Conservation (phyloP, 2,888 invertebrate genomes). For the Himalopsyche anomala region DNA sequence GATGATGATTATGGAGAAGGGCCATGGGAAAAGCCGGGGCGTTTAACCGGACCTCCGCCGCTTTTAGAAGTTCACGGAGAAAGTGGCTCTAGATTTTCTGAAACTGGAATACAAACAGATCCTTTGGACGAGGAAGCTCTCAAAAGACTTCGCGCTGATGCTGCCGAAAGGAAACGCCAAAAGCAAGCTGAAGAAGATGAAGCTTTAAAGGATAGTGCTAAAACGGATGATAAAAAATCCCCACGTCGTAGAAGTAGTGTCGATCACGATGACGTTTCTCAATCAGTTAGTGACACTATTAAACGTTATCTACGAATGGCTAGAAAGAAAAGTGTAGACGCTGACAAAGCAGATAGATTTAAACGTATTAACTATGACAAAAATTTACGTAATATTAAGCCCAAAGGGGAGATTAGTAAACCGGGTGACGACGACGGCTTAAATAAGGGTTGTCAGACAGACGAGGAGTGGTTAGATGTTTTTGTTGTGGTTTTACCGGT, state of each 20-base stretch:
- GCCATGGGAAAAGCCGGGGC: constrained; percentile 68
- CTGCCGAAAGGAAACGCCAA: constrained; percentile 73
- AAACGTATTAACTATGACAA: constrained; percentile 93
- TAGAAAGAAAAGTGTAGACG: constrained; percentile 89
- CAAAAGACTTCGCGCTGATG: constrained; percentile 68
- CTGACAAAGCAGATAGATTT: constrained; percentile 87
- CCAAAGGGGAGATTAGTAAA: constrained; percentile 85
- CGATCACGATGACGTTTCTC: constrained; percentile 90
- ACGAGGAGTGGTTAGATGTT: constrained; percentile 84
- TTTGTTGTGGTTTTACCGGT: constrained; percentile 72
- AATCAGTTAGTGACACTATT: constrained; percentile 91
- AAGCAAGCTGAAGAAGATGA: constrained; percentile 73
- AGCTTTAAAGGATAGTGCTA: constrained; percentile 68
- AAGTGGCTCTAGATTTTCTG: constrained; percentile 75
- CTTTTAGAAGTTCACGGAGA: constrained; percentile 82
- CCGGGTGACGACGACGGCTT: constrained; percentile 87
- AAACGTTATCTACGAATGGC: constrained; percentile 92
- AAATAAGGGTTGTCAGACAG: constrained; percentile 86
- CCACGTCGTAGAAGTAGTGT: constrained; percentile 85
- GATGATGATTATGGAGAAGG: constrained; percentile 69
- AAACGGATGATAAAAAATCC: constrained; percentile 70
- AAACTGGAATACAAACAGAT: constrained; percentile 80
- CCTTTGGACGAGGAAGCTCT: constrained; percentile 78
- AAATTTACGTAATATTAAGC: constrained; percentile 88
- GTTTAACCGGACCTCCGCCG: constrained; percentile 76